Evolutionary conservation across 2,888 invertebrate species (phyloP).

Genomic region (Eristalis tenax): DNA sequence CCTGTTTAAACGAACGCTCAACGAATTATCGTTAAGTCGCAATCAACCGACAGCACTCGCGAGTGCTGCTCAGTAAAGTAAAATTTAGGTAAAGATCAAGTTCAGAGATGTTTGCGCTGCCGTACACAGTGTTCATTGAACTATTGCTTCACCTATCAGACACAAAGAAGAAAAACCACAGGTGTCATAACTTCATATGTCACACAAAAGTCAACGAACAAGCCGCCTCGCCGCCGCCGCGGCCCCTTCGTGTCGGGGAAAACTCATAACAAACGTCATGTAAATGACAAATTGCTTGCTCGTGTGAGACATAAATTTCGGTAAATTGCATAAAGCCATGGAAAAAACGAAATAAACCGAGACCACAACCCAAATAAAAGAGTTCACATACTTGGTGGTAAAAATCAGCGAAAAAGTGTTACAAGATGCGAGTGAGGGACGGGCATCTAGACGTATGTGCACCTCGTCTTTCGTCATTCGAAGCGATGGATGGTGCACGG

Average conservation of each 20-base stretch:
- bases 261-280: background rate
- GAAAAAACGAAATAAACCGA: background rate
- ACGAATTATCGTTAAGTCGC: background rate
- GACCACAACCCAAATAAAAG: constrained; percentile 5
- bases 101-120: background rate
- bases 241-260: background rate
- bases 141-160: background rate
- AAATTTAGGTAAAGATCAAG: background rate
- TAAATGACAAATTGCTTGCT: background rate
- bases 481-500: constrained; percentile 1
- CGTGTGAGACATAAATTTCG: constrained; percentile 2
- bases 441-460: background rate
- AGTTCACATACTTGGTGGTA: constrained; percentile 3
- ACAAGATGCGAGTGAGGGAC: background rate
- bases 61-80: background rate
- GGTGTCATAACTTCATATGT: background rate
- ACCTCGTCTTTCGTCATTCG: constrained; percentile 13
- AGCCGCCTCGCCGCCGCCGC: too few relatives aligned
- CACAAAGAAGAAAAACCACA: background rate
- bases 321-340: background rate
- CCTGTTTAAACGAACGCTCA: background rate
- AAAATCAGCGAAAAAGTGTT: constrained; percentile 21
- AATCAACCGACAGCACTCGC: background rate
- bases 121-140: background rate
- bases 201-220: background rate